Evolutionary conservation across 2,797 vertebrate species (phyloP).

Genomic region (Manis javanica): DNA sequence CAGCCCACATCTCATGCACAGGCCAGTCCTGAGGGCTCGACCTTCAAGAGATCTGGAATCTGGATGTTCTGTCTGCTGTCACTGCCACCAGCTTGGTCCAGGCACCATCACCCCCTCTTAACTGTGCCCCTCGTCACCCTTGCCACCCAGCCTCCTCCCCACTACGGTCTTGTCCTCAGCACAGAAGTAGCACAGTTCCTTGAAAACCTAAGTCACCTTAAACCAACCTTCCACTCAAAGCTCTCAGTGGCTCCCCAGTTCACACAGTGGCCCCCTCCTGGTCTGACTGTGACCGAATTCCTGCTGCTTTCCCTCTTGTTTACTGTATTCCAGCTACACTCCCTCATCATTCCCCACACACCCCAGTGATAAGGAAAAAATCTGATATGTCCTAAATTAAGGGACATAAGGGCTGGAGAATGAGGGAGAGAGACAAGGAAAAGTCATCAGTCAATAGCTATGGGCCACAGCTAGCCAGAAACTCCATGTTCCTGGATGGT

Average conservation of each 20-base stretch:
- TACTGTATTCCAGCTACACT: background rate
- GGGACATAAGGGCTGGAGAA: too few species aligned
- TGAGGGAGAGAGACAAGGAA: too few species aligned
- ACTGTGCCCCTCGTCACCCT: rapidly evolving
- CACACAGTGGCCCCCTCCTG: background rate
- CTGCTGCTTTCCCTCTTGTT: background rate
- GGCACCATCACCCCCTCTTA: background rate
- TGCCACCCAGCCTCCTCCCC: rapidly evolving
- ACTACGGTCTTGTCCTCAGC: rapidly evolving
- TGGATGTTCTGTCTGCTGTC: background rate
- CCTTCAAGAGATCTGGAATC: background rate
- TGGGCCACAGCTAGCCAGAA: too few species aligned
- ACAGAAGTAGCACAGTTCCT: rapidly evolving
- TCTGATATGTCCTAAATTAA: too few species aligned
- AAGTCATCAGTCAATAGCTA: too few species aligned
- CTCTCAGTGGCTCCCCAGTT: background rate
- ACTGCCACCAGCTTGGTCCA: background rate
- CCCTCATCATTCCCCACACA: background rate
- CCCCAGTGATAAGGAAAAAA: too few species aligned
- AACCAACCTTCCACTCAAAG: background rate
- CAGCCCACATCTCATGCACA: rapidly evolving
- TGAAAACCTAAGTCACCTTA: background rate
- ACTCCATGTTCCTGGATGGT: too few species aligned
- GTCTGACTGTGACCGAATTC: background rate
- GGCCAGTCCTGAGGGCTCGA: background rate